These are phyloP conservation scores for Acanthis flammea DNA, from an alignment of 2,797 vertebrate species.

Conservation along the genomic window DNA sequence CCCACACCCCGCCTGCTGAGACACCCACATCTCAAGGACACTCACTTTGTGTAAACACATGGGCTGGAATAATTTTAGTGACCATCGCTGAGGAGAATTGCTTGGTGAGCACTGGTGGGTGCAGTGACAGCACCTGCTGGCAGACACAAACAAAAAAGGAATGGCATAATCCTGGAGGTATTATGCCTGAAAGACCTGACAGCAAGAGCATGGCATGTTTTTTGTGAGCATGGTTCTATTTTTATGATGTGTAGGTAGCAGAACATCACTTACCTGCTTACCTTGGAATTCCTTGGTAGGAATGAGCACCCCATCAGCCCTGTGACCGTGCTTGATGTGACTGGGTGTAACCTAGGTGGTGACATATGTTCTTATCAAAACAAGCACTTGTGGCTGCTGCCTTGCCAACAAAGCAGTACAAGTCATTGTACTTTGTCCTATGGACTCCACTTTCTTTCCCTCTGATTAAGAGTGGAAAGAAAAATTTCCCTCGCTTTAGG, in stretches of 20 bases:
- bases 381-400: neutral
- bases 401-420: neutral
- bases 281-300: neutral
- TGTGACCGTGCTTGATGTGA: neutral
- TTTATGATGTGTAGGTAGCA: neutral
- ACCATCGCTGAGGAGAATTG: neutral
- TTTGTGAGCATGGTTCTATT: neutral
- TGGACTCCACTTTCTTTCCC: neutral
- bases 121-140: neutral
- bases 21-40: neutral
- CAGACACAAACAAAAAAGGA: neutral
- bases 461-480: neutral
- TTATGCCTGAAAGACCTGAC: neutral
- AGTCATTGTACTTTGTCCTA: neutral
- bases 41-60: neutral
- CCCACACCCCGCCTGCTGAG: neutral
- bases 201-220: neutral
- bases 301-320: neutral
- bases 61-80: neutral
- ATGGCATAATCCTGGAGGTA: neutral
- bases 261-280: neutral
- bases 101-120: neutral
- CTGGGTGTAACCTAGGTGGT: constrained; percentile 10
- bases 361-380: constrained; percentile 15
- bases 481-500: neutral